Base-by-base conservation (phyloP, 1,140 invertebrate genomes). In the Drosophila varians region DNA sequence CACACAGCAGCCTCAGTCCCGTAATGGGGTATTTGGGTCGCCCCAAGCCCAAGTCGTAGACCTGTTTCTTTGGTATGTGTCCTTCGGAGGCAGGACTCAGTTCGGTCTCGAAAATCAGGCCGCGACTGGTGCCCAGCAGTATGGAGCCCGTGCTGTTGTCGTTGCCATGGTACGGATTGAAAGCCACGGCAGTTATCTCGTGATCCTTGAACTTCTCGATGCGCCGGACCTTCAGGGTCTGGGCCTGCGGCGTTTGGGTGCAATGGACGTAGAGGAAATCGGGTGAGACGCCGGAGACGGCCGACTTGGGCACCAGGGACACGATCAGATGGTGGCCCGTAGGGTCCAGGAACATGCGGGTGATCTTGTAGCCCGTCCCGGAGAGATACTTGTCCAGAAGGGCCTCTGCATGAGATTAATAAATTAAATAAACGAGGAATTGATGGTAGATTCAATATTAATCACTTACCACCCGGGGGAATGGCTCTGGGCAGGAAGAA, bases 51-150 rank as follows among this genome's bases (percentile, higher is more conserved):
- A 98, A 94, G 90, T 97, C 97, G 89, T 97, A 98, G 31, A 98
- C 94, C 93, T 98, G 96, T 92, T 96, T 97, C 93, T 96, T 96
- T 92, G 98, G 96, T 84, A 97, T 95, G 84, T 62, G 56, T 0
- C 48, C 56, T 1, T 96, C 95, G 48, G 96, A 96, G 31, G 96
- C 95, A 18, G 94, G 92, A 23, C 94, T 94, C 38, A 99, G 92
- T 91, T 98, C 97, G 1, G 96, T 96, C 91, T 99, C 98, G 91
- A 98, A 95, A 72, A 99, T 96, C n/a, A 97, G 91, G 16, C 97
- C 98, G 90, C 96, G 96, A 11, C 96, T 96, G 0, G 97, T 98
- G 14, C 98, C 98, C 3, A 99, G 79, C 14, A 99, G 91, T 71
- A 99, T 97, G 1, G 96, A 94, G 3, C 96, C 96, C 0, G 95